Percentiles rank a stretch among this genome's conserved stretches.
These are phyloP conservation scores for Rhadinocentrus ornatus DNA, from an alignment of 2,797 vertebrate genomes.

Conservation along the genomic window DNA sequence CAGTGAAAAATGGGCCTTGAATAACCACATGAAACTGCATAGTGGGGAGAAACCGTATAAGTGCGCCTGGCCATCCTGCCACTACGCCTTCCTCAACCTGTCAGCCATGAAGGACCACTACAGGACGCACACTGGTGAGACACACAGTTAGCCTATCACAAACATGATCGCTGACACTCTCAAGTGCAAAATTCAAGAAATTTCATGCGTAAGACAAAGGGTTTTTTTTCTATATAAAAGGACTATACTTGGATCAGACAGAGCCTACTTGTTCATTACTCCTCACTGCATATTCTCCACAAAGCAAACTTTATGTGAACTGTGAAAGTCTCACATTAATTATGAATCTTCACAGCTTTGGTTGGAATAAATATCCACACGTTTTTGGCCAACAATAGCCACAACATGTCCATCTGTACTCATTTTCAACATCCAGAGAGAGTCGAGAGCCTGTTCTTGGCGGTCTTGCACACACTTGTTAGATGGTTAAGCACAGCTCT, in stretches of 20 bases:
- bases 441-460: constrained; percentile 63
- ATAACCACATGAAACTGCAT: constrained; percentile 99
- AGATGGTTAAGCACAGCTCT: constrained; percentile 48
- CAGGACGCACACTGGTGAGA: constrained; percentile 96
- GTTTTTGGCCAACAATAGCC: constrained; percentile 67
- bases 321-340: constrained; percentile 80
- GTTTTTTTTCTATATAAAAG: constrained; percentile 57
- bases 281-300: constrained; percentile 47
- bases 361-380: constrained; percentile 70
- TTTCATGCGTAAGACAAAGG: constrained; percentile 54
- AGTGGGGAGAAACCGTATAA: constrained; percentile 97
- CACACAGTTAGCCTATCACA: constrained; percentile 21
- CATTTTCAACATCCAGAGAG: constrained; percentile 69
- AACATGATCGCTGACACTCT: constrained; percentile 41
- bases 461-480: constrained; percentile 44
- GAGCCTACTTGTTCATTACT: constrained; percentile 58
- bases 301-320: constrained; percentile 68
- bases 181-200: constrained; percentile 34
- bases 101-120: constrained; percentile 99
- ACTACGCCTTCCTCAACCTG: constrained; percentile 96
- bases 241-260: constrained; percentile 59
- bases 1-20: constrained; percentile 98
- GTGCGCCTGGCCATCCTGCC: constrained; percentile 95
- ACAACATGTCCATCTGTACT: constrained; percentile 73
- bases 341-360: constrained; percentile 78